These are phyloP conservation scores for Drosophila quasianomalipes DNA, from an alignment of 2,888 invertebrate species.

Conservation along the genomic window DNA sequence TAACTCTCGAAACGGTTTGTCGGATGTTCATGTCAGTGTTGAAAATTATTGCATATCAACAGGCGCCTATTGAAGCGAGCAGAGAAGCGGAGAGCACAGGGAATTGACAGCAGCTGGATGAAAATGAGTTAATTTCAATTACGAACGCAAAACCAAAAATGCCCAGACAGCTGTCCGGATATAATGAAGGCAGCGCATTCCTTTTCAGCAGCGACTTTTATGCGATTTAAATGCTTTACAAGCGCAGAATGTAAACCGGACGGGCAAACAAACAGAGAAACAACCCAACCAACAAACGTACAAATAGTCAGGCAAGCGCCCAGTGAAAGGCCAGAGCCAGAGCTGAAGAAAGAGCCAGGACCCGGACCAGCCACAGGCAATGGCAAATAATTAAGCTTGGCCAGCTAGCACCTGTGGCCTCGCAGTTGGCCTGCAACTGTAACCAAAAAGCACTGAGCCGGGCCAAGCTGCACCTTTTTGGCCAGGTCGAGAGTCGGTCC, in stretches of 20 bases:
- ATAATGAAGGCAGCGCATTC: constrained; percentile 17
- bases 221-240: constrained; percentile 69
- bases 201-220: constrained; percentile 41
- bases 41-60: constrained; percentile 36
- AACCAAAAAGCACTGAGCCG: constrained; percentile 19
- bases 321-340: constrained; percentile 14
- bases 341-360: constrained; percentile 9
- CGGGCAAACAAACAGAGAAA: constrained; percentile 37
- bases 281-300: constrained; percentile 9
- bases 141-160: constrained; percentile 19
- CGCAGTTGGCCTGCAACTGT: constrained; percentile 57
- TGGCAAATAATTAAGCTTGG: constrained; percentile 76
- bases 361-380: constrained; percentile 43
- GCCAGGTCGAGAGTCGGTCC: constrained; percentile 2
- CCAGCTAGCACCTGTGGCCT: constrained; percentile 71
- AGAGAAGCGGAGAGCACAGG: neutral
- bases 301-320: constrained; percentile 29
- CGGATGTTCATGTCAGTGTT: neutral
- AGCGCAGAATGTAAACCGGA: constrained; percentile 52
- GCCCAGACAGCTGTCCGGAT: constrained; percentile 27
- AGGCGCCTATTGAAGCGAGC: constrained; percentile 11
- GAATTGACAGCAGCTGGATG: constrained; percentile 18
- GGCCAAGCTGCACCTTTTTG: constrained; percentile 18
- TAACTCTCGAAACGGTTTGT: neutral
- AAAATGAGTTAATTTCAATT: constrained; percentile 68